Conservation (phyloP, 2,797 vertebrate genomes). For the Tapirus indicus region DNA sequence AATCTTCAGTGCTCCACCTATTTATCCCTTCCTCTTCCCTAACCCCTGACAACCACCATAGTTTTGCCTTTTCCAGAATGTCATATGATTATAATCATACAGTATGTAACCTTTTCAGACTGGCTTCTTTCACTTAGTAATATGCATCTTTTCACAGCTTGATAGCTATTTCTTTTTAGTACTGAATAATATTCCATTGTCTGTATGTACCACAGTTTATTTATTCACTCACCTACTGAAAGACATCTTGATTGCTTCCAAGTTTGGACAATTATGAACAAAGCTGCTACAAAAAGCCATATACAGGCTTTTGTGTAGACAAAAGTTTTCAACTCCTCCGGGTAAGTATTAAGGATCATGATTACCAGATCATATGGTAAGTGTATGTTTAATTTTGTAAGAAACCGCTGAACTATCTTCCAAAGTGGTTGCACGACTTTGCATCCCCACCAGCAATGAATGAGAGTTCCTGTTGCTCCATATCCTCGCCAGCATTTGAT, state of each 20-base stretch:
- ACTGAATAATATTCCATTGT: not conserved
- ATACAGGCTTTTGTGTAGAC: not conserved
- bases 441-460: not conserved
- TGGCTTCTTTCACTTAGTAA: not conserved
- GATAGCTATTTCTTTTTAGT: not conserved
- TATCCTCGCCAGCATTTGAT: not conserved
- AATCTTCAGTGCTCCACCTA: not conserved
- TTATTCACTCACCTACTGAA: not conserved
- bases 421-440: not conserved
- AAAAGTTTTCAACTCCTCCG: not conserved
- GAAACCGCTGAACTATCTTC: not conserved
- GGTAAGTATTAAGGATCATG: not conserved
- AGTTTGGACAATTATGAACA: not conserved
- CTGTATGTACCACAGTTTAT: not conserved
- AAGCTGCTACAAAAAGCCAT: not conserved
- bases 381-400: not conserved
- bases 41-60: not conserved
- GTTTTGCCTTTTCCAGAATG: conserved; percentile 12
- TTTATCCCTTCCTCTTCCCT: not conserved
- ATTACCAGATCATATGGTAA: not conserved
- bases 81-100: not conserved
- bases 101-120: not conserved
- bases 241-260: not conserved
- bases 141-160: not conserved
- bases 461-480: not conserved